Evolutionary conservation across 2,113 vertebrate species (phyloP).

Genomic region (Sminthopsis crassicaudata): DNA sequence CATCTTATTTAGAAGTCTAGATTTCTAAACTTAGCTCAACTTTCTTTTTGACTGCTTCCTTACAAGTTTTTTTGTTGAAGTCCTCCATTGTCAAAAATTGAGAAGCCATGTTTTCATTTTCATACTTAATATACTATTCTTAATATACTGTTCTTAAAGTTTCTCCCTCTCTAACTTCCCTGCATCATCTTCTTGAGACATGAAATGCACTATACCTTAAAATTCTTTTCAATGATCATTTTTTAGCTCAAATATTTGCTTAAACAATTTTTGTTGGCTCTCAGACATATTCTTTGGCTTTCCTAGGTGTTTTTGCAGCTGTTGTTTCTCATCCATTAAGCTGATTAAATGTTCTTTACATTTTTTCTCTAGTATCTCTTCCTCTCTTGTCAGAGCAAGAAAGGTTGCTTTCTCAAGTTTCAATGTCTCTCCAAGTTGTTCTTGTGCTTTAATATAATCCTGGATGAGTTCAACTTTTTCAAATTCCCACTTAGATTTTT

Average conservation of each 20-base stretch:
- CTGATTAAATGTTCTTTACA: constrained; percentile 83
- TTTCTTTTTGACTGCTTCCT: constrained; percentile 80
- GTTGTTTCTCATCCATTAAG: constrained; percentile 82
- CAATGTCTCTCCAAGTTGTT: constrained; percentile 79
- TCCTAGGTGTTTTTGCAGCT: constrained; percentile 85
- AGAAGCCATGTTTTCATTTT: constrained; percentile 83
- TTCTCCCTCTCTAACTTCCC: constrained; percentile 76
- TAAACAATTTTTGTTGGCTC: constrained; percentile 83
- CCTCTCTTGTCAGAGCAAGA: constrained; percentile 81
- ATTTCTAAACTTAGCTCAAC: constrained; percentile 82
- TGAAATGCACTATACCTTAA: constrained; percentile 75
- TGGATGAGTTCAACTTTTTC: constrained; percentile 85
- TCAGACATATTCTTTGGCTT: constrained; percentile 77
- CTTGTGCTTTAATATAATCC: constrained; percentile 79
- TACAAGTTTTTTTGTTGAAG: constrained; percentile 74
- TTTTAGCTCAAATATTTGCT: constrained; percentile 84
- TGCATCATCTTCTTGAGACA: constrained; percentile 76
- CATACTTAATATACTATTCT: constrained; percentile 84
- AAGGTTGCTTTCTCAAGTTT: constrained; percentile 79
- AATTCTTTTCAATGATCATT: constrained; percentile 81
- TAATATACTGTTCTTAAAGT: constrained; percentile 81
- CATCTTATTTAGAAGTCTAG: constrained; percentile 80
- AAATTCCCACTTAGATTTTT: constrained; percentile 88
- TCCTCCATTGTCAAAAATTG: constrained; percentile 79
- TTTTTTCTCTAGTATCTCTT: constrained; percentile 81